Base-by-base conservation (phyloP, 2,888 invertebrate genomes). In the Pyrrhia umbra region DNA sequence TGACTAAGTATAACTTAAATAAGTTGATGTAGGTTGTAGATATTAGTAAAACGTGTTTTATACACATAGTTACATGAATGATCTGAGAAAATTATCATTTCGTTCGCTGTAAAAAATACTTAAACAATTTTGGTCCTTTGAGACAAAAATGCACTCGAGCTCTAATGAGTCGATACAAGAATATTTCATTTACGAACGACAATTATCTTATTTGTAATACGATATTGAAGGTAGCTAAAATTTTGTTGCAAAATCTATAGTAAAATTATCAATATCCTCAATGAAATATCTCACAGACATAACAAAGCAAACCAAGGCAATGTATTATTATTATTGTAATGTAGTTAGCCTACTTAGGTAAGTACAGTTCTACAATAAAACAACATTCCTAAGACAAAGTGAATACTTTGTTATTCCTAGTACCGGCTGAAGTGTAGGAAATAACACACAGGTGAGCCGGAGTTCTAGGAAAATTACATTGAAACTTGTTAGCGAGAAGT, bases 341-440 rank as follows among this genome's bases (percentile, higher is more conserved):
- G 18, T 15, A 54, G 18, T 37, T 16, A 34, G n/a, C 30, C 6
- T 23, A 20, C 47, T 30, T 16, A 49, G 9, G 34, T 9, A 52
- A 43, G 43, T 8, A 42, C 27, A n/a, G 15, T 30, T 37, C 18
- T 9, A 20, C 37, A 54, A 18, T 66, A 55, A 66, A 55, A 55
- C 68, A 42, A 21, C 74, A 73, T 73, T 73, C 74, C 43, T 30
- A 8, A 42, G 42, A 49, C 43, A 50, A 66, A 66, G 52, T 57
- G 27, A 27, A 21, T 46, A 51, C 47, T 51, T 65, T 60, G 51
- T 56, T 66, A 21, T 15, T 47, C 8, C 25, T 21, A 40, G 52
- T 58, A 46, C 10, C 16, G 27, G 27, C 13, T 13, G 13, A 13
- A 13, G 13, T n/a, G n/a, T n/a, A n/a, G n/a, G 2, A 6, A n/a